Base-by-base conservation (phyloP, 2,888 invertebrate genomes). In the Netelia inedita region DNA sequence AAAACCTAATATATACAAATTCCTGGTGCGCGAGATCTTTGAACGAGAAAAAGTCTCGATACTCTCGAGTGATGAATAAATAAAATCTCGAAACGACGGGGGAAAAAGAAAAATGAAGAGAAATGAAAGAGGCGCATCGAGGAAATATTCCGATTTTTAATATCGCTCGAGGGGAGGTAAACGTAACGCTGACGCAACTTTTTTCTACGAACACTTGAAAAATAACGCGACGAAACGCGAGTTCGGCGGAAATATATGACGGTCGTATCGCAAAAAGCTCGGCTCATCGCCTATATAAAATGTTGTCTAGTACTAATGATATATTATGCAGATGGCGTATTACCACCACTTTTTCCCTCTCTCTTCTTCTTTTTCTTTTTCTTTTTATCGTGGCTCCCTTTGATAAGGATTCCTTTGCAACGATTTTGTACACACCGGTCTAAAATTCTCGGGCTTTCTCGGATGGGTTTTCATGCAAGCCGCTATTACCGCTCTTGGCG, bases 21-120 rank as follows among this genome's bases (percentile, higher is more conserved):
- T 5, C 14, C 0, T 46, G 3, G 10, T 14, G 14, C 0, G 14
- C 1, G 14, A 46, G 10, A 14, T 46, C 11, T 46, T 46, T 46
- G 11, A 46, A 10, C 46, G 14, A 14, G 46, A 46, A 14, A 46
- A 43, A 23, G 28, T n/a, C 8, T 35, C 8, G 28, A 23, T 19
- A 19, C 68, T 23, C 19, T 28, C 69, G 55, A 53, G 69, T 69
- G 69, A 53, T 55, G 35, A 69, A 69, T 35, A 69, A 69, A 69
- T 35, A 53, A 55, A 69, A n/a, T 43, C 10, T 43, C 28, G n/a
- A 53, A 16, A 21, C 16, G 28, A 16, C 9, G 53, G 9, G 28
- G n/a, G 50, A 28, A 16, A 14, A 50, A 53, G 1, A 14, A 28
- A 53, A 6, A 8, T 53, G 11, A 50, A 50, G 14, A 14, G 46